phyloP scores from a whole-genome alignment of 1,140 invertebrate genomes.

The Melipona quadrifasciata region DNA sequence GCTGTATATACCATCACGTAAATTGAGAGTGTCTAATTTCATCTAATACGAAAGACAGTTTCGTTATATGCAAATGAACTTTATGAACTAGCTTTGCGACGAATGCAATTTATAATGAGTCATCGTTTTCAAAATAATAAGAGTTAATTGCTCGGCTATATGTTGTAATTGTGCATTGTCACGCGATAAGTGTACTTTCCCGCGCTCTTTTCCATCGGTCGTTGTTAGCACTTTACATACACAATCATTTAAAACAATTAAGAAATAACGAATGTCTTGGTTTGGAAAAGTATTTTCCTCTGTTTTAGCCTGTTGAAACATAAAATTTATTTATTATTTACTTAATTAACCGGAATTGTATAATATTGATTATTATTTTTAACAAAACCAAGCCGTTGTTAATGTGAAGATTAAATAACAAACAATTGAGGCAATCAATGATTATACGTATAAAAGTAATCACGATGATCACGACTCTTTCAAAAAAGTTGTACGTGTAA shows the following conservation, averaged over 20 bases:
- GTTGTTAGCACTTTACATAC: neutral
- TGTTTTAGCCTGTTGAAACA: neutral
- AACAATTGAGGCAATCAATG: neutral
- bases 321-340: neutral
- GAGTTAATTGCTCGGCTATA: slow-evolving; percentile 1
- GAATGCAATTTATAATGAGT: neutral
- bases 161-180: slow-evolving; percentile 9
- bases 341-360: neutral
- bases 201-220: slow-evolving; percentile 30
- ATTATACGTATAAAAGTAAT: neutral
- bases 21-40: neutral
- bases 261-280: neutral
- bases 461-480: neutral
- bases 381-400: neutral
- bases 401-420: neutral
- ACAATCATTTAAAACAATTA: neutral
- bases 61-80: neutral
- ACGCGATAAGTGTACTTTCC: slow-evolving; percentile 20
- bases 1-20: neutral
- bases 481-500: neutral
- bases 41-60: neutral
- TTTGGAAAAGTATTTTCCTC: too few species aligned
- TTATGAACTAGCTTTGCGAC: neutral
- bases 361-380: neutral
- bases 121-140: neutral